A percentile compares a stretch with the other conserved stretches of the same genome.
phyloP scores from a whole-genome alignment of 2,797 vertebrate species.

The Bufotes viridis region DNA sequence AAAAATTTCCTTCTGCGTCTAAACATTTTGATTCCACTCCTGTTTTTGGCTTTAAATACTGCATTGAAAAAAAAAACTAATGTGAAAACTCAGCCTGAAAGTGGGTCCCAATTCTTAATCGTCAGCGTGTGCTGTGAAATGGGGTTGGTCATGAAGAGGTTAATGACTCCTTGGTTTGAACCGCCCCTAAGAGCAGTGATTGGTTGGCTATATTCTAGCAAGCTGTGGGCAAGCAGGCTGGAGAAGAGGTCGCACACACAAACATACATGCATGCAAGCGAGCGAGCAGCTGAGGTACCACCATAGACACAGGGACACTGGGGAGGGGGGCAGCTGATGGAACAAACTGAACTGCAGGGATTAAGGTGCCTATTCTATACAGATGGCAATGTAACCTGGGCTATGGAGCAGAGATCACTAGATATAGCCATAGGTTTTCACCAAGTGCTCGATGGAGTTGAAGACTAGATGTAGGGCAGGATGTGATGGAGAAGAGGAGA shows the following conservation, averaged over 20 bases:
- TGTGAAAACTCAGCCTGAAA: too few relatives aligned
- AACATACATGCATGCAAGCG: neutral
- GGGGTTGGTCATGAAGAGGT: neutral
- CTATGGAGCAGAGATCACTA: neutral
- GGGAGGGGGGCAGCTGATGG: neutral
- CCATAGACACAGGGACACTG: neutral
- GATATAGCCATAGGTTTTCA: neutral
- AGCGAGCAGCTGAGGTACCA: neutral
- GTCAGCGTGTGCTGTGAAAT: too few relatives aligned
- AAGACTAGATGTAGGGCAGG: neutral
- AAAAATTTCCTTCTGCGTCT: too few relatives aligned
- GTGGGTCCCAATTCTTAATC: neutral
- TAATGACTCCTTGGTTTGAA: neutral
- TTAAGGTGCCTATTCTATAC: neutral
- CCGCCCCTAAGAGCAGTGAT: slow-evolving; percentile 10
- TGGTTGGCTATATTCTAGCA: slow-evolving; percentile 6
- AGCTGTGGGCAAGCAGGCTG: neutral
- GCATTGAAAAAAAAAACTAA: too few relatives aligned
- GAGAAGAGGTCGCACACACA: neutral
- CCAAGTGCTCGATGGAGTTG: neutral
- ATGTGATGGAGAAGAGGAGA: slow-evolving; percentile 11
- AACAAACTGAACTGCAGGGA: neutral
- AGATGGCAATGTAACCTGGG: neutral
- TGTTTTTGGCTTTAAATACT: too few relatives aligned
- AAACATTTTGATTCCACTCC: too few relatives aligned